Base-by-base conservation (phyloP, 2,113 vertebrate species). In the Machaerirhynchus nigripectus region DNA sequence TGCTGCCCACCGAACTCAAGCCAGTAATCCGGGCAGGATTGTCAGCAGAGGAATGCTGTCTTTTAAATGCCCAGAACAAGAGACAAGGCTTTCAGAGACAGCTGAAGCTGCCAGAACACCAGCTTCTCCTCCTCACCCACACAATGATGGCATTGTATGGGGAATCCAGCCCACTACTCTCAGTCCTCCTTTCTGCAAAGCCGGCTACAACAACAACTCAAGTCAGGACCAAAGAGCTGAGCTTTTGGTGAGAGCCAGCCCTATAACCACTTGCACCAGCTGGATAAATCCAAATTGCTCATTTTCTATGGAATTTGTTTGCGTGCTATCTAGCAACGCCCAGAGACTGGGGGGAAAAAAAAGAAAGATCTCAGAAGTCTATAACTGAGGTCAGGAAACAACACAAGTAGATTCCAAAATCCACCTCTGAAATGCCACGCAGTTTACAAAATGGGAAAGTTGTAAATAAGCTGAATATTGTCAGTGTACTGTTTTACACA, bases 1-100 rank as follows among this genome's bases (percentile, higher is more conserved):
- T 61, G 94, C 91, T 87, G 86, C 93, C 89, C 94, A 93, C 52
- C 44, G 1, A 96, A 88, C 74, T 35, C 33, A 81, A 96, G 97
- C 93, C 96, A 97, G 95, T 89, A 97, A 96, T 81, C 91, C 0
- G 0, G 87, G 96, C 95, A 94, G 81, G 94, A 37, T 13, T 96
- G 91, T 92, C 91, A 95, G 96, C 96, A 94, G 79, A 97, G 96
- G 96, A 98, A 98, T 97, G 98, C 87, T n/a, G 22, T 96, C 97
- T 97, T 98, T 98, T 97, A 97, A 98, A 87, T 7, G 27, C 79
- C 80, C 81, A 96, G 94, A 98, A 98, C 96, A 98, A 98, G 98
- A 81, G 96, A 98, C 97, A 97, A 97, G 95, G 86, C 97, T 93
- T 83, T 93, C 96, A 96, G 96, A 97, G 96, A 92, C 94, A 97